These are phyloP conservation scores for Acrobasis consociella DNA, from an alignment of 2,888 invertebrate species.

Conservation along the genomic window DNA sequence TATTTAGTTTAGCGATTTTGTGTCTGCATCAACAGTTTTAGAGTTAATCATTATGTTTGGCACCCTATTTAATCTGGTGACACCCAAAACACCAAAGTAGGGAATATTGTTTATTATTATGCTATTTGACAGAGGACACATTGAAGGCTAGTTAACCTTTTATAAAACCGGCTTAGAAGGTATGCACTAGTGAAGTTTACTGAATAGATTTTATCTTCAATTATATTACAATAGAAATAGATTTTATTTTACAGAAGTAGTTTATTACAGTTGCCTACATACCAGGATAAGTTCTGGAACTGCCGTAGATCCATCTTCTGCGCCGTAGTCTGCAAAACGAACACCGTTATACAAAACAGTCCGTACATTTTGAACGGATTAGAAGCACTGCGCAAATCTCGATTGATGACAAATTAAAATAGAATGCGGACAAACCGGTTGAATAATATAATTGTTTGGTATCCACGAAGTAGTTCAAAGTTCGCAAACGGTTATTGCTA, in stretches of 20 bases:
- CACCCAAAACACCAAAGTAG: no score
- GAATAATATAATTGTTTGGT: neutral
- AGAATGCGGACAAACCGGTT: neutral
- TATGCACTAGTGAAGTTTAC: no score
- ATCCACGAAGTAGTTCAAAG: neutral
- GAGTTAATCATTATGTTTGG: no score
- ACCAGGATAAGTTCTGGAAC: constrained; percentile 53
- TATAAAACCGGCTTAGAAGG: no score
- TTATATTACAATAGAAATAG: no score
- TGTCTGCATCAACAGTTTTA: no score
- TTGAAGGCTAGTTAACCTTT: no score
- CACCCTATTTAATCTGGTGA: no score
- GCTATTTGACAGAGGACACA: no score
- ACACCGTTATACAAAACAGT: constrained; percentile 1
- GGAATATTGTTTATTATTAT: no score
- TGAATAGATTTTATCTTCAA: no score
- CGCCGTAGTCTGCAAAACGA: constrained; percentile 43
- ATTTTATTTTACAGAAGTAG: neutral
- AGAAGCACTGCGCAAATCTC: constrained; percentile 8
- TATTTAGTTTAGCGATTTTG: no score
- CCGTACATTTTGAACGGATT: constrained; percentile 1
- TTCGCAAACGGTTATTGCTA: neutral
- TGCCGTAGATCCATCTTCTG: constrained; percentile 58
- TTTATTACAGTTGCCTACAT: neutral
- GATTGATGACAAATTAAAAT: neutral